phyloP scores from a whole-genome alignment of 2,113 vertebrate species.

The Irena cyanogastra region DNA sequence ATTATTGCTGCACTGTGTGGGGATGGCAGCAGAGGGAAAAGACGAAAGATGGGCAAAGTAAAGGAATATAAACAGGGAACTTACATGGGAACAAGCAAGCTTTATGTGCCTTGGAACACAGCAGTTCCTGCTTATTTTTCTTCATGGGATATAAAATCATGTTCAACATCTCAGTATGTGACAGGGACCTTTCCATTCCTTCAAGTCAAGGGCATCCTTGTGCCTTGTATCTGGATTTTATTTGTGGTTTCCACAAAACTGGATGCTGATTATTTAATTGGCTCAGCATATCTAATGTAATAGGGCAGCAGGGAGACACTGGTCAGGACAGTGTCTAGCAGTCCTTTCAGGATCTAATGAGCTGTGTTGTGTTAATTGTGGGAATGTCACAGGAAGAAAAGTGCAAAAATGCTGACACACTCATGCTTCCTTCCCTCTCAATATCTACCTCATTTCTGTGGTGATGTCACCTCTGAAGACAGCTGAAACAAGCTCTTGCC shows the following conservation, averaged over 20 bases:
- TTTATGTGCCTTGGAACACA: background rate
- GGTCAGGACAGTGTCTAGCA: background rate
- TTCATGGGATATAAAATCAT: background rate
- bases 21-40: background rate
- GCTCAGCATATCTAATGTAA: background rate
- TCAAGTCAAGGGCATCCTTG: background rate
- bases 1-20: background rate
- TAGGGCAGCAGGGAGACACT: background rate
- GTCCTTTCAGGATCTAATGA: background rate
- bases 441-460: background rate
- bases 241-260: background rate
- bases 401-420: background rate
- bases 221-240: background rate
- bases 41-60: background rate
- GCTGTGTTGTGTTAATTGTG: background rate
- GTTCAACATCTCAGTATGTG: background rate
- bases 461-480: background rate
- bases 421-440: background rate
- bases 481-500: background rate
- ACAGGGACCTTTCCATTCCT: background rate
- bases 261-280: background rate
- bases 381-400: background rate
- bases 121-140: background rate
- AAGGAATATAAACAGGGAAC: background rate
- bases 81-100: background rate